Evolutionary conservation across 2,888 invertebrate genomes (phyloP).

Genomic region (Philopedon plagiatum): DNA sequence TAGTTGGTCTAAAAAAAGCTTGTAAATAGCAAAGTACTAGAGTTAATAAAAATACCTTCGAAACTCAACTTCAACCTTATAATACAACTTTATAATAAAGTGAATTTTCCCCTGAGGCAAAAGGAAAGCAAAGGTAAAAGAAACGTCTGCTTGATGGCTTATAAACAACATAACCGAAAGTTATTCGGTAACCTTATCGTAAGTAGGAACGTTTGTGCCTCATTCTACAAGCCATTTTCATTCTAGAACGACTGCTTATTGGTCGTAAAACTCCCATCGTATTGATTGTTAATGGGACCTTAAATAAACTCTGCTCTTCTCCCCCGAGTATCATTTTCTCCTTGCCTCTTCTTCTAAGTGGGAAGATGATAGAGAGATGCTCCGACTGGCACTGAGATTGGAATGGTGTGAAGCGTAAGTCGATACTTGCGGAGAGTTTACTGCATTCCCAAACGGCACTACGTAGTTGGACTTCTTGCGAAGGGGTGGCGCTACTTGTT

Average conservation of each 20-base stretch:
- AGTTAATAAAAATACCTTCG: conserved; percentile 6
- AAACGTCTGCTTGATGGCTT: conserved; percentile 57
- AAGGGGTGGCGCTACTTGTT: conserved; percentile 57
- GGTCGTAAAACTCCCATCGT: conserved; percentile 69
- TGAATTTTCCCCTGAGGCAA: conserved; percentile 42
- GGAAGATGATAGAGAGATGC: conserved; percentile 45
- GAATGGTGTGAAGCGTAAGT: neutral
- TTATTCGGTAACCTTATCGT: conserved; percentile 63
- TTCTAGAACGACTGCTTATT: conserved; percentile 67
- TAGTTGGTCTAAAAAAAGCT: neutral
- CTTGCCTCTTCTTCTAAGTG: conserved; percentile 45
- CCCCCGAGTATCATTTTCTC: conserved; percentile 17
- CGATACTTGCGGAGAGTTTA: neutral
- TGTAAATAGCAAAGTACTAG: neutral
- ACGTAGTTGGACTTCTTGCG: conserved; percentile 57
- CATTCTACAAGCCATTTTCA: conserved; percentile 67
- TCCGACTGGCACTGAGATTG: neutral
- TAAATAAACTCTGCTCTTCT: conserved; percentile 41
- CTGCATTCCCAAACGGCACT: conserved; percentile 25
- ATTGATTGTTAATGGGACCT: conserved; percentile 67
- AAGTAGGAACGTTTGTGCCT: conserved; percentile 66
- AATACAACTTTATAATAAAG: conserved; percentile 43
- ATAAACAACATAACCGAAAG: conserved; percentile 62
- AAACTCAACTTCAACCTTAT: conserved; percentile 29
- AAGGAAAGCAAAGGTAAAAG: conserved; percentile 54